phyloP scores from a whole-genome alignment of 2,888 invertebrate species.

The Drosophila histrio region DNA sequence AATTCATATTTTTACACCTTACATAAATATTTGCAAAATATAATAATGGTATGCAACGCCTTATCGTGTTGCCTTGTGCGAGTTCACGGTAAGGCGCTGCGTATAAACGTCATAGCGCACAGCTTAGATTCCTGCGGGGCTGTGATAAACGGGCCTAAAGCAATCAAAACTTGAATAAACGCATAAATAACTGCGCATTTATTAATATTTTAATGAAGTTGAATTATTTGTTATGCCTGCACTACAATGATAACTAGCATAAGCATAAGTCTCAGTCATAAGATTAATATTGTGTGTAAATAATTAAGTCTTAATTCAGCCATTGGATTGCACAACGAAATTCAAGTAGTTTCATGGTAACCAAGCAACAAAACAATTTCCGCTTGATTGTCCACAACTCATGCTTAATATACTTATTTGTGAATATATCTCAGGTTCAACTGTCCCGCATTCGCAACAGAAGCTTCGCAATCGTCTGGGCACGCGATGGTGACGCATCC shows the following conservation, averaged over 20 bases:
- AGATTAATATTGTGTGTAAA: conserved; percentile 13
- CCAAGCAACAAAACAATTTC: not conserved
- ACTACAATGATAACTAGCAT: not conserved
- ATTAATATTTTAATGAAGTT: conserved; percentile 15
- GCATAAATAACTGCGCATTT: conserved; percentile 51
- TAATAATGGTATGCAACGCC: not conserved
- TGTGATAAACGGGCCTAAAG: conserved; percentile 39
- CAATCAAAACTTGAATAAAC: conserved; percentile 60
- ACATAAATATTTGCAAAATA: conserved; percentile 9
- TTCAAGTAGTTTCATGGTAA: conserved; percentile 18
- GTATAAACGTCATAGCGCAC: conserved; percentile 39
- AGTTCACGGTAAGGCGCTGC: conserved; percentile 7
- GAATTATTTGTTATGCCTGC: not conserved
- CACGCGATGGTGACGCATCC: conserved; percentile 60
- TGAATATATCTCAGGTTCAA: conserved; percentile 28
- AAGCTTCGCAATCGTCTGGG: conserved; percentile 63
- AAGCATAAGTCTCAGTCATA: conserved; percentile 20
- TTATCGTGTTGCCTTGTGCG: not conserved
- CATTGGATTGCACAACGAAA: conserved; percentile 42
- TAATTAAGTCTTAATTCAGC: conserved; percentile 56
- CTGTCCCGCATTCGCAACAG: conserved; percentile 70
- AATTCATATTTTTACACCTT: conserved; percentile 74
- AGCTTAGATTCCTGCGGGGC: conserved; percentile 41
- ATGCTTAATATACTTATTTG: conserved; percentile 1
- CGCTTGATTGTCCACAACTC: conserved; percentile 11